These are phyloP conservation scores for Melanerpes aurifrons DNA, from an alignment of 2,113 vertebrate genomes.

Conservation along the genomic window DNA sequence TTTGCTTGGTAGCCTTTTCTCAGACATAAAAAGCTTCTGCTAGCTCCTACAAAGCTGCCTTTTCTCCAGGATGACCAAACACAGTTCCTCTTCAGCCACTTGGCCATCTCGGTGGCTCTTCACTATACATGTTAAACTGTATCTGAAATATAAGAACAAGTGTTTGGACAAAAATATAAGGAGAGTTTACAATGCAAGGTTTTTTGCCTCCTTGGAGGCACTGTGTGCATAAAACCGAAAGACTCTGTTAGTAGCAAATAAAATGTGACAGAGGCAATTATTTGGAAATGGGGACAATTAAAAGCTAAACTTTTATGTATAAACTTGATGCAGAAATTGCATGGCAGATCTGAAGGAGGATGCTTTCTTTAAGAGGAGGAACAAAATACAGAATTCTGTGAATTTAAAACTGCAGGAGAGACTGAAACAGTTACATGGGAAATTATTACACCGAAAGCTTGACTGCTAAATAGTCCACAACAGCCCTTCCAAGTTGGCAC, in stretches of 20 bases:
- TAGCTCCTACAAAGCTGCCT: neutral
- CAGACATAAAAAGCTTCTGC: neutral
- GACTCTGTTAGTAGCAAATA: neutral
- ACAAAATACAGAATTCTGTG: neutral
- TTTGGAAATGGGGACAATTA: neutral
- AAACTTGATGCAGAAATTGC: neutral
- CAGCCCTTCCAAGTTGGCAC: neutral
- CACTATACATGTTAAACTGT: neutral
- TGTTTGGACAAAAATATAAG: neutral
- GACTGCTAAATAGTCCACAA: neutral
- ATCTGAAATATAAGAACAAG: neutral
- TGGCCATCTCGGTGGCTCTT: neutral
- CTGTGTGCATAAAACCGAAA: neutral
- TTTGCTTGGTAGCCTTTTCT: neutral
- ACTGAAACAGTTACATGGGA: neutral
- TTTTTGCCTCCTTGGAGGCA: neutral
- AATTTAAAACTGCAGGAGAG: neutral
- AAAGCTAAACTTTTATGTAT: neutral
- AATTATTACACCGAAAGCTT: neutral
- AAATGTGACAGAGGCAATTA: neutral
- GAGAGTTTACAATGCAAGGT: neutral
- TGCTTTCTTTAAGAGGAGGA: neutral
- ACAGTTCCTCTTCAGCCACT: neutral
- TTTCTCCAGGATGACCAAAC: neutral
- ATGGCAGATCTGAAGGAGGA: neutral